These are phyloP conservation scores for Boleophthalmus pectinirostris DNA, from an alignment of 2,113 vertebrate species.

Conservation along the genomic window DNA sequence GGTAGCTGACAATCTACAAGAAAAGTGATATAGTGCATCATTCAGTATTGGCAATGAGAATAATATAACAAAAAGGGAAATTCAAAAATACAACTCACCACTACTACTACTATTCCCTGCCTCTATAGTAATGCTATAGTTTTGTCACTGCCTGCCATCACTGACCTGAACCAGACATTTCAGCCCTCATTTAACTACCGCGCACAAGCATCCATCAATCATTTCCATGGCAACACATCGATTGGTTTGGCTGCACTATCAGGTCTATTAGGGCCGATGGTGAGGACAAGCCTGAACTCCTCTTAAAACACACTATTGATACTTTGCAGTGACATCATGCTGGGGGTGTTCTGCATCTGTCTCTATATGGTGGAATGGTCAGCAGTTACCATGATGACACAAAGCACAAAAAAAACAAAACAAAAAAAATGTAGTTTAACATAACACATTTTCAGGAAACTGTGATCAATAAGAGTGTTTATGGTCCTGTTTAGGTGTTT, in stretches of 20 bases:
- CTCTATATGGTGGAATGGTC: no score
- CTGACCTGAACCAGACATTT: conserved; percentile 21
- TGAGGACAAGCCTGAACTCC: conserved; percentile 1
- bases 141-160: conserved; percentile 25
- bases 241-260: conserved; percentile 15
- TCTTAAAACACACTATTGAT: background rate
- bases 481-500: no score
- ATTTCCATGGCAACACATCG: conserved; percentile 50
- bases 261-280: background rate
- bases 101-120: background rate
- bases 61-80: background rate
- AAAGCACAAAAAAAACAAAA: no score
- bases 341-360: no score
- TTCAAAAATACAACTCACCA: background rate
- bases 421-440: no score
- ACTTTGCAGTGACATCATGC: no score
- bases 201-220: conserved; percentile 28
- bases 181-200: background rate
- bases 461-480: no score
- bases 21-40: background rate
- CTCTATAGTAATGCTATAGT: conserved; percentile 4
- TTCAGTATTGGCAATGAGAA: background rate
- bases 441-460: no score
- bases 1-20: no score
- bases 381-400: no score